Base-by-base conservation (phyloP, 2,113 vertebrate species). In the Mungos mungo region DNA sequence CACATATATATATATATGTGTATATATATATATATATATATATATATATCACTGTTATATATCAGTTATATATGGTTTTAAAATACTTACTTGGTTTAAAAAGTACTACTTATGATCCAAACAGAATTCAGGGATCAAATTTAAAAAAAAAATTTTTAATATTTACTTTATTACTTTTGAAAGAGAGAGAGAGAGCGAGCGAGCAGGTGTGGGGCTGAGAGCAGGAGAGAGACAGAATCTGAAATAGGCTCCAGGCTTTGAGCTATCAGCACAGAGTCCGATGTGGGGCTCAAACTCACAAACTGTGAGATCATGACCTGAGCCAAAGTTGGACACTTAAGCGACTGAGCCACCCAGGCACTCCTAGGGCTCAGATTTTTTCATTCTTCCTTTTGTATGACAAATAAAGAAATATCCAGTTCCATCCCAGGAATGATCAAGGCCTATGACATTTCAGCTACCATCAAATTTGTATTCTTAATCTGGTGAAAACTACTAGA, bases 341-440 rank as follows among this genome's bases (percentile, higher is more conserved):
- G 19, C 18, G 57, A 60, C 57, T 25, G 21, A 60, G 57, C 57
- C 57, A 60, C 21, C 57, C 57, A 25, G 57, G 57, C 8, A 0
- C 57, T 7, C 57, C 21, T 60, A 82, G 77, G 29, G 16, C 13
- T 89, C 4, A 18, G 33, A 71, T 54, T 50, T 96, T 90, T 63
- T 14, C 76, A 45, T 71, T 74, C 25, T 52, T 95, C 50, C 21
- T 92, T 94, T 57, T 69, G 25, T 33, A 52, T 86, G 35, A 93
- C n/a, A 82, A 94, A 38, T 57, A 93, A 71, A 77, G 66, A 47
- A 82, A 95, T 96, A 86, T n/a, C 25, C 25, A 38, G 5, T 82
- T 72, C 33, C 52, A 90, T 10, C 15, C 7, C 10, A 69, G 45
- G 65, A 85, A 94, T 31, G 21, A 91, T 45, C 38, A 82, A 81